Evolutionary conservation across 2,888 invertebrate genomes (phyloP).

Genomic region (Thecocarcelia acutangulata): DNA sequence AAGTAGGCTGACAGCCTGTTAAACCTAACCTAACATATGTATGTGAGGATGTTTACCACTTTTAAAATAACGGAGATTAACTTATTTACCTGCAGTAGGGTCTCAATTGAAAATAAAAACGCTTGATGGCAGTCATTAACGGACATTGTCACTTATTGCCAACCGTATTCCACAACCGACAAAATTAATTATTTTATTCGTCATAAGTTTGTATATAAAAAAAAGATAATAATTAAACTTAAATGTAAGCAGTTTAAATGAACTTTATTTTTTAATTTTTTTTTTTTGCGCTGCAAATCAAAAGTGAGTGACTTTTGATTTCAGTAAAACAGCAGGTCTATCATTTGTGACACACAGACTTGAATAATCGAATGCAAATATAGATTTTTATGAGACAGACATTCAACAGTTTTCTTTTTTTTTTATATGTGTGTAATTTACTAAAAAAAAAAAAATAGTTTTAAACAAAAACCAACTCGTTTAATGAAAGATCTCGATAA

Average conservation of each 20-base stretch:
- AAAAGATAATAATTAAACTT: slow-evolving; percentile 24
- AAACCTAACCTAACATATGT: too few species aligned
- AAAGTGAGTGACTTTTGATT: slow-evolving; percentile 59
- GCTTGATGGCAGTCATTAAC: slow-evolving; percentile 45
- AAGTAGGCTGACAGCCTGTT: too few species aligned
- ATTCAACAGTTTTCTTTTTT: slow-evolving; percentile 30
- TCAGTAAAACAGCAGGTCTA: slow-evolving; percentile 50
- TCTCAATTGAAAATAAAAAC: background rate
- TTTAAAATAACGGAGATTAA: too few species aligned
- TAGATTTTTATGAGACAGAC: slow-evolving; percentile 4
- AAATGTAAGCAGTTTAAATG: slow-evolving; percentile 48
- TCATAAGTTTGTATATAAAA: slow-evolving; percentile 30
- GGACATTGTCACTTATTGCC: slow-evolving; percentile 43
- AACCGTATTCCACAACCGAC: slow-evolving; percentile 4
- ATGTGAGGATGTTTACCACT: too few species aligned
- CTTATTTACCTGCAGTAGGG: background rate
- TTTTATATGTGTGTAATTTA: background rate
- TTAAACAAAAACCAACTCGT: slow-evolving; percentile 48
- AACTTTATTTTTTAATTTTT: slow-evolving; percentile 4
- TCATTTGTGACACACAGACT: slow-evolving; percentile 58
- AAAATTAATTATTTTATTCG: slow-evolving; percentile 55
- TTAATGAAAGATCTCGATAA: slow-evolving; percentile 63
- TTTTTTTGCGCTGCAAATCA: slow-evolving; percentile 32
- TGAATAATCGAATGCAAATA: background rate
- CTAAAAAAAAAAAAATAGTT: slow-evolving; percentile 8